These are phyloP conservation scores for Pecten maximus DNA, from an alignment of 2,888 invertebrate species.

Conservation along the genomic window DNA sequence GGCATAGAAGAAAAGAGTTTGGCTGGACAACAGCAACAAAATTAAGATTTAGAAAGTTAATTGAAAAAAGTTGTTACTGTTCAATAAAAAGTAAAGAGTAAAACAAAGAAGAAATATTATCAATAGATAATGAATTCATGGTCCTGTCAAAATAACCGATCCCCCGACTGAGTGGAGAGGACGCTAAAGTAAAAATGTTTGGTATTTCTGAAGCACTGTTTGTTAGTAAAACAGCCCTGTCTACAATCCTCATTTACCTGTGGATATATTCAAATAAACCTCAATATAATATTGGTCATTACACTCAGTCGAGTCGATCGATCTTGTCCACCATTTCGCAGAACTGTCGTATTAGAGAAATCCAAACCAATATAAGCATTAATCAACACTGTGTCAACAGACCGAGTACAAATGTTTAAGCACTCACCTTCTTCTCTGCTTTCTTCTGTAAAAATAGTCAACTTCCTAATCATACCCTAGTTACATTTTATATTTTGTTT, in stretches of 20 bases:
- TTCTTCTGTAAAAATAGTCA: not conserved
- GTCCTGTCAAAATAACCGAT: not conserved
- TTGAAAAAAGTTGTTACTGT: not conserved
- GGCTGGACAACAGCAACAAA: not conserved
- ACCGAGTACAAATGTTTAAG: not conserved
- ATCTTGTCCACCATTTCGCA: not conserved
- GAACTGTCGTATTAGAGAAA: not conserved
- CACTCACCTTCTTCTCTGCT: constrained; percentile 21
- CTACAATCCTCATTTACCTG: not conserved
- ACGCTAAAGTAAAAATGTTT: too few relatives aligned
- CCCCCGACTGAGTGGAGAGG: not conserved
- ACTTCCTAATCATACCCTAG: not conserved
- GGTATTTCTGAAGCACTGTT: too few relatives aligned
- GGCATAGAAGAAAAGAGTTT: not conserved
- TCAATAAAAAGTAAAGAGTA: not conserved
- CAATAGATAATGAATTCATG: not conserved
- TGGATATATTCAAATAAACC: not conserved
- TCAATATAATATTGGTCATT: not conserved
- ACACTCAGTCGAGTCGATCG: not conserved
- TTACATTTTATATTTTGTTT: not conserved
- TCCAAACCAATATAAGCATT: not conserved
- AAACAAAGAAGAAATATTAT: not conserved
- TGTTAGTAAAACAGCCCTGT: too few relatives aligned
- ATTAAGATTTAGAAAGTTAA: not conserved
- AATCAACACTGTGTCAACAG: not conserved